Percentiles rank a stretch among this genome's conserved stretches.
Evolutionary conservation across 1,140 invertebrate genomes (phyloP).

Genomic region (Heliconius hewitsoni): DNA sequence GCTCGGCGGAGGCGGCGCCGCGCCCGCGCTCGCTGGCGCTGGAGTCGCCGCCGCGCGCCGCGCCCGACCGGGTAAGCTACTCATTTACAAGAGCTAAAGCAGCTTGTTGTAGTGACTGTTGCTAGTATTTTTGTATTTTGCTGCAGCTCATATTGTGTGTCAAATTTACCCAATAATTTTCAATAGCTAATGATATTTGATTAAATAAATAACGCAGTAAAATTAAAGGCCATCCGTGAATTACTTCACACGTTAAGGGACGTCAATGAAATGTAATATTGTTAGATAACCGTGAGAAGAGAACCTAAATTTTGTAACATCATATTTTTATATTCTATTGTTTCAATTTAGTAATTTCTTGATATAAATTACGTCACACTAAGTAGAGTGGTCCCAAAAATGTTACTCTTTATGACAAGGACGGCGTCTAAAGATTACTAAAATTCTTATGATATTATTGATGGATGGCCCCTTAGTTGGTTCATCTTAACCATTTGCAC

Average conservation of each 20-base stretch:
- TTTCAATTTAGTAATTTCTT: too few relatives aligned
- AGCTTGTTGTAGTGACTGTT: background rate
- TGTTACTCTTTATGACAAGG: too few relatives aligned
- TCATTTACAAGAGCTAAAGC: background rate
- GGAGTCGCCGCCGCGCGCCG: slow-evolving; percentile 25
- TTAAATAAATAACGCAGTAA: background rate
- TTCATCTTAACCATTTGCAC: background rate
- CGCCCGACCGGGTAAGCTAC: slow-evolving; percentile 29
- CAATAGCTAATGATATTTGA: background rate
- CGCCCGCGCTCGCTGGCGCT: slow-evolving; percentile 65
- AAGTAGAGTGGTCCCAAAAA: too few relatives aligned
- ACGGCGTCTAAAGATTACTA: too few relatives aligned
- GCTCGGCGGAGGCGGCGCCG: slow-evolving; percentile 72
- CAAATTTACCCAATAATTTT: background rate
- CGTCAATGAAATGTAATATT: too few relatives aligned
- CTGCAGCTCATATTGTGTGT: background rate
- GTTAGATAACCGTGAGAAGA: too few relatives aligned
- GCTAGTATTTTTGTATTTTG: background rate
- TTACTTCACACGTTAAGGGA: too few relatives aligned
- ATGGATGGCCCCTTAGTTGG: background rate
- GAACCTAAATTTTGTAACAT: too few relatives aligned
- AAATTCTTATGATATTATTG: too few relatives aligned
- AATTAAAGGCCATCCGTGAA: too few relatives aligned
- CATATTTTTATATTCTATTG: too few relatives aligned
- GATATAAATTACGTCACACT: too few relatives aligned